Percentiles rank a stretch among this genome's conserved stretches.
These are phyloP conservation scores for Chalcis sispes DNA, from an alignment of 2,888 invertebrate species.

Conservation along the genomic window DNA sequence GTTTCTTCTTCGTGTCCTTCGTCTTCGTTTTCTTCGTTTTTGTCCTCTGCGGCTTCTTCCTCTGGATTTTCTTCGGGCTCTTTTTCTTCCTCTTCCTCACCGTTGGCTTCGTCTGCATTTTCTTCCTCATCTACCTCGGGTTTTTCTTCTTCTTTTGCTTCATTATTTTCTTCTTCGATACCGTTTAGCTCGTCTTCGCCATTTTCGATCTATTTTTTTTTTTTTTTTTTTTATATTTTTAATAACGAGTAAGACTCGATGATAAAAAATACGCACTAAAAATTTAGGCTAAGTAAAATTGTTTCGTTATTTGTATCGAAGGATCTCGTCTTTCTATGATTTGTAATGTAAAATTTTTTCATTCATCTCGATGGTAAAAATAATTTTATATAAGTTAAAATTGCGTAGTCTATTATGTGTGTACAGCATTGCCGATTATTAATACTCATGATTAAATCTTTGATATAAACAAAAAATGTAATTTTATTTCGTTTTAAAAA, in stretches of 20 bases:
- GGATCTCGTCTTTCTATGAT: constrained; percentile 46
- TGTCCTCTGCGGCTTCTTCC: constrained; percentile 49
- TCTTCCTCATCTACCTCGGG: constrained; percentile 35
- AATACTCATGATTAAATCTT: too few species aligned
- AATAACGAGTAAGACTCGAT: neutral
- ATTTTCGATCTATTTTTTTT: constrained; percentile 65
- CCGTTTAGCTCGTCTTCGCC: constrained; percentile 62
- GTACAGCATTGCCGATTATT: too few species aligned
- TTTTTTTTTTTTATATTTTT: constrained; percentile 10
- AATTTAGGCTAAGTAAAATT: neutral
- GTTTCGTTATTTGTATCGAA: neutral
- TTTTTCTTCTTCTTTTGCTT: constrained; percentile 52
- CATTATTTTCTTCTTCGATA: constrained; percentile 51
- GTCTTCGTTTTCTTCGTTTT: constrained; percentile 49
- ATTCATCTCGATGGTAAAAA: too few species aligned
- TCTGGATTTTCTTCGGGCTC: constrained; percentile 46
- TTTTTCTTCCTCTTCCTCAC: constrained; percentile 39
- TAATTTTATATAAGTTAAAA: too few species aligned
- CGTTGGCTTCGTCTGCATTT: constrained; percentile 52
- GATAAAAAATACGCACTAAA: neutral
- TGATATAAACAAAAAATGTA: too few species aligned
- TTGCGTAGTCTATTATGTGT: too few species aligned
- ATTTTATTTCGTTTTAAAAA: too few species aligned
- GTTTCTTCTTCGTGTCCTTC: constrained; percentile 45
- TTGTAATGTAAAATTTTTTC: too few species aligned